Evolutionary conservation across 2,888 invertebrate species (phyloP).

Genomic region (Metalampra italica): DNA sequence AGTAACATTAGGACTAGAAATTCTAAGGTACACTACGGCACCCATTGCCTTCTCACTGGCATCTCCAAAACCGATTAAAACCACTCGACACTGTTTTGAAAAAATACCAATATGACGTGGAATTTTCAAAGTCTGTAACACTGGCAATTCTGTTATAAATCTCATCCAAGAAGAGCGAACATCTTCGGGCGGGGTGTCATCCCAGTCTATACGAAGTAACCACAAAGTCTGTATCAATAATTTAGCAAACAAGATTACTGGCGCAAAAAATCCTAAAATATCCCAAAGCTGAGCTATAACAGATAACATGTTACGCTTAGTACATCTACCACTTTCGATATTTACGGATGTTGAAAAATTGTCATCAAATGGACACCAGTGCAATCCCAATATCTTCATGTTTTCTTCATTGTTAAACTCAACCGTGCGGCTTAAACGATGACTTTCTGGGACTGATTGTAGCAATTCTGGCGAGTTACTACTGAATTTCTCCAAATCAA

Average conservation of each 20-base stretch:
- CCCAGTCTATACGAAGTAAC: slow-evolving; percentile 10
- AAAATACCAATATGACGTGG: slow-evolving; percentile 13
- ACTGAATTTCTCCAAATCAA: slow-evolving; percentile 15
- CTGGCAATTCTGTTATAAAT: slow-evolving; percentile 1
- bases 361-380: slow-evolving; percentile 10
- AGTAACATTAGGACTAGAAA: too few relatives aligned
- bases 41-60: too few relatives aligned
- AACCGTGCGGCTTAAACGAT: neutral
- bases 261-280: slow-evolving; percentile 13
- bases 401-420: slow-evolving; percentile 4
- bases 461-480: slow-evolving; percentile 11
- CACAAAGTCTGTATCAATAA: slow-evolving; percentile 9
- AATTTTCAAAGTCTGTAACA: slow-evolving; percentile 1
- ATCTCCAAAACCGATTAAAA: too few relatives aligned
- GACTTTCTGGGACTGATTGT: slow-evolving; percentile 8
- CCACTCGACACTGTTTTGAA: too few relatives aligned
- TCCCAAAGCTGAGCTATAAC: slow-evolving; percentile 13
- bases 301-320: slow-evolving; percentile 15
- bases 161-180: neutral
- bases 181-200: slow-evolving; percentile 4
- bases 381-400: slow-evolving; percentile 13
- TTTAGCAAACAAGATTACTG: slow-evolving; percentile 14
- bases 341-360: slow-evolving; percentile 3
- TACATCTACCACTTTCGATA: neutral
- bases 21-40: too few relatives aligned